Base-by-base conservation (phyloP, 2,888 invertebrate species). In the Rosalia funebris region DNA sequence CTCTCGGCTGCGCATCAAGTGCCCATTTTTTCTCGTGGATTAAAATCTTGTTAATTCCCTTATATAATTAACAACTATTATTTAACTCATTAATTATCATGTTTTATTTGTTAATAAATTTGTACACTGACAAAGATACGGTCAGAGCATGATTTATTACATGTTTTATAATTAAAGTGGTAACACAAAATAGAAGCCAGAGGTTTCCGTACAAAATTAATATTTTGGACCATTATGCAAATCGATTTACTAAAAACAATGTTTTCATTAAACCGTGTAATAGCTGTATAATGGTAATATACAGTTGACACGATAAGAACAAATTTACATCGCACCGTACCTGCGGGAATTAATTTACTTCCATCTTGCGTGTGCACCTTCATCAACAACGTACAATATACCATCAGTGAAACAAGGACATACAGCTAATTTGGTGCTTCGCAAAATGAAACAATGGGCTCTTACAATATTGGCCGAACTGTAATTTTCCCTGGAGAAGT, bases 301-400 rank as follows among this genome's bases (percentile, higher is more conserved):
- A 56, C 47, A 59, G 59, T 59, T 53, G 53, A 57, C 59, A 59
- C 53, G 59, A 63, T 62, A 59, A 59, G 58, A 50, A 55, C 45
- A 31, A 58, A 62, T 57, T 59, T 63, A 63, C 59, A 56, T 53
- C 48, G 16, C 34, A 32, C 12, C 19, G n/a, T 48, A 48, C 20
- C 48, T 48, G 36, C 19, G 11, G 12, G 19, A 36, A 48, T 34
- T 36, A 37, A 46, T 46, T 46, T 32, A 32, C 31, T n/a, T 15
- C 11, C 10, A 15, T 46, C 48, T 48, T 32, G 48, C 48, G 48
- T 48, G 36, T 48, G 17, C 36, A 48, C 48, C 17, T 48, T 19
- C 48, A 48, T 48, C 48, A 36, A 9, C 15, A 11, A 20, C 7
- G 17, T 10, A 46, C 25, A 46, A 12, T 32, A 46, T 48, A 12